A percentile compares a stretch with the other conserved stretches of the same genome.
phyloP scores from a whole-genome alignment of 1,140 invertebrate species.

The Papilio glaucus region DNA sequence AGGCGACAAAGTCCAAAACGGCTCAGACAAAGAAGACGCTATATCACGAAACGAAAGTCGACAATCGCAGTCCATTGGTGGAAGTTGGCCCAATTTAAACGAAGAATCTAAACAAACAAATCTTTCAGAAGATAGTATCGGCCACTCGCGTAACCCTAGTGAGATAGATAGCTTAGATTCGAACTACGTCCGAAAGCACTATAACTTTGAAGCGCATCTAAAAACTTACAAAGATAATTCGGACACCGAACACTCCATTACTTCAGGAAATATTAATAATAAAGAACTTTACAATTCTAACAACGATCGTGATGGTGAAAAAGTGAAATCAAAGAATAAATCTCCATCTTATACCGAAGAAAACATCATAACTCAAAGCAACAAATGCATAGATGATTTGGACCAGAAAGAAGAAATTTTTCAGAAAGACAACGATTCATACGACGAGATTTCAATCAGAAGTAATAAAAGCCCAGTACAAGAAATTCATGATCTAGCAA shows the following conservation, averaged over 20 bases:
- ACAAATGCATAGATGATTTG: constrained; percentile 47
- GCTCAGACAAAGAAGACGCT: constrained; percentile 65
- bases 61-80: constrained; percentile 68
- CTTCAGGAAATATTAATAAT: constrained; percentile 60
- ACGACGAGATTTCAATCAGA: constrained; percentile 58
- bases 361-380: constrained; percentile 50
- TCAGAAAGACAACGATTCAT: constrained; percentile 43
- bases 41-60: constrained; percentile 64
- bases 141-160: constrained; percentile 80
- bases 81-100: constrained; percentile 78
- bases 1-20: constrained; percentile 53
- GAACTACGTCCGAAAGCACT: constrained; percentile 86
- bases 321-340: constrained; percentile 73
- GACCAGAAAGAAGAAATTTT: background rate
- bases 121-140: constrained; percentile 77
- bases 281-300: constrained; percentile 76
- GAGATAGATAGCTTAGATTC: constrained; percentile 87
- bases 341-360: constrained; percentile 78
- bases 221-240: constrained; percentile 79
- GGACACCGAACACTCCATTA: constrained; percentile 68
- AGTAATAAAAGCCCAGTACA: constrained; percentile 51
- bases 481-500: constrained; percentile 41
- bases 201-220: constrained; percentile 79
- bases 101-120: constrained; percentile 73
- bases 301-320: constrained; percentile 71